Evolutionary conservation across 2,113 vertebrate species (phyloP).

Genomic region (Dicentrarchus labrax): DNA sequence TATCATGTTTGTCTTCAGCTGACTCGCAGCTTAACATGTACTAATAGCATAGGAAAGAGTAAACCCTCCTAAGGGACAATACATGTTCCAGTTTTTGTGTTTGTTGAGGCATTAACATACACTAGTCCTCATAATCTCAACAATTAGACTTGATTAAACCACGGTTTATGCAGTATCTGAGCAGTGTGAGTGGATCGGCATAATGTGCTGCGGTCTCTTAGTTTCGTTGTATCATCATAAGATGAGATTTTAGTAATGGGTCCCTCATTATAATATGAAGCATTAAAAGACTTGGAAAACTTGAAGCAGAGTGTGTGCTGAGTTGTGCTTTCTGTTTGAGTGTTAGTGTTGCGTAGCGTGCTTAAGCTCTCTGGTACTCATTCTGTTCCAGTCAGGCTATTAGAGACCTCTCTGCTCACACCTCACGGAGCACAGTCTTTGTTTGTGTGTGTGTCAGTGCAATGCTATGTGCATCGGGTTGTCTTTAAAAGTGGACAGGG

Average conservation of each 20-base stretch:
- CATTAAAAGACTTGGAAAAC: slow-evolving; percentile 11
- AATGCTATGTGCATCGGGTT: slow-evolving; percentile 32
- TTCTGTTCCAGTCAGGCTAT: slow-evolving; percentile 35
- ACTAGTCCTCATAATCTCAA: slow-evolving; percentile 74
- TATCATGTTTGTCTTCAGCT: slow-evolving; percentile 70
- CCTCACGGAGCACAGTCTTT: slow-evolving; percentile 40
- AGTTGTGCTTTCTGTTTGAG: slow-evolving; percentile 20
- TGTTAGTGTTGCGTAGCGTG: slow-evolving; percentile 36
- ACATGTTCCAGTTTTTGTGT: slow-evolving; percentile 70
- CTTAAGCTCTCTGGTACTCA: slow-evolving; percentile 34
- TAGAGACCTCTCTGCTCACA: slow-evolving; percentile 52
- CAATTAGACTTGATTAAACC: slow-evolving; percentile 76
- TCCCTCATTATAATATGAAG: slow-evolving; percentile 16
- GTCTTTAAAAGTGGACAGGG: slow-evolving; percentile 63
- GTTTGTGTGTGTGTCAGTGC: slow-evolving; percentile 29
- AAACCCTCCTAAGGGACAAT: slow-evolving; percentile 69
- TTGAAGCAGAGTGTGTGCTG: neutral
- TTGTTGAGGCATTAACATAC: slow-evolving; percentile 72
- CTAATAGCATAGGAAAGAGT: slow-evolving; percentile 63
- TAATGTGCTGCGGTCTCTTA: slow-evolving; percentile 22
- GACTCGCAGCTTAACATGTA: slow-evolving; percentile 64
- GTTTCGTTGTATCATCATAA: slow-evolving; percentile 37
- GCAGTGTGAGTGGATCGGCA: slow-evolving; percentile 33
- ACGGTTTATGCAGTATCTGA: slow-evolving; percentile 64
- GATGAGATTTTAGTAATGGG: slow-evolving; percentile 40